Evolutionary conservation across 1,140 invertebrate species (phyloP), one percentile per base, ranked within the genome.

Genomic region (Argopecten irradians): DNA sequence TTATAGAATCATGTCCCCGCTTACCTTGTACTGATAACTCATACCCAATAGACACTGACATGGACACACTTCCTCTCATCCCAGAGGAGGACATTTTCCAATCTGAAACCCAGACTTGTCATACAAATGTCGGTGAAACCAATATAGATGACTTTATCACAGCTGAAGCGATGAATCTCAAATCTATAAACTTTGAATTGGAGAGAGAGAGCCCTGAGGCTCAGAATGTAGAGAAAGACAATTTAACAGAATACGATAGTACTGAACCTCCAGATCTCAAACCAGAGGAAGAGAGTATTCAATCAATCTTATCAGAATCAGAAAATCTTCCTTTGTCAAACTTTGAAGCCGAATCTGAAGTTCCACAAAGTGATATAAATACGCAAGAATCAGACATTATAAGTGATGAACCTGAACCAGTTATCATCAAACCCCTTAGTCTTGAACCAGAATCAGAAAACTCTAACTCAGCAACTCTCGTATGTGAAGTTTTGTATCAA

Each of bases 401-500:
- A 28, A 71, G 22, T 71, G 22, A 5, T 71, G 55, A 71, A 16
- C 5, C 5, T 71, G n/a, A 28, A n/a, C 55, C 55, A 71, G 11
- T 1, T 16, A 71, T 71, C 16, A 16, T 71, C 55, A n/a, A 71
- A 71, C 55, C 55, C 7, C 55, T 71, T 28, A 71, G 55, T 28
- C 55, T 71, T 28, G 19, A 71, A 71, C 55, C 55, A 71, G 55
- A 71, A 71, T 28, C 55, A 28, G 99, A 99, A 96, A 99, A 99
- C 94, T 98, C 39, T 55, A 5, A 99, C 92, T 98, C 97, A 9
- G 97, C 99, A 32, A 98, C 98, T 7, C 95, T 99, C 28, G 96
- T 98, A 85, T 99, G 98, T 94, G 98, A 99, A 95, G 96, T 99
- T 35, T 98, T 99, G 93, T 98, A 99, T 96, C 97, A 97, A 33